A percentile compares a stretch with the other conserved stretches of the same genome.
Conservation (phyloP, 2,113 vertebrate genomes). For the Gymnorhina tibicen region DNA sequence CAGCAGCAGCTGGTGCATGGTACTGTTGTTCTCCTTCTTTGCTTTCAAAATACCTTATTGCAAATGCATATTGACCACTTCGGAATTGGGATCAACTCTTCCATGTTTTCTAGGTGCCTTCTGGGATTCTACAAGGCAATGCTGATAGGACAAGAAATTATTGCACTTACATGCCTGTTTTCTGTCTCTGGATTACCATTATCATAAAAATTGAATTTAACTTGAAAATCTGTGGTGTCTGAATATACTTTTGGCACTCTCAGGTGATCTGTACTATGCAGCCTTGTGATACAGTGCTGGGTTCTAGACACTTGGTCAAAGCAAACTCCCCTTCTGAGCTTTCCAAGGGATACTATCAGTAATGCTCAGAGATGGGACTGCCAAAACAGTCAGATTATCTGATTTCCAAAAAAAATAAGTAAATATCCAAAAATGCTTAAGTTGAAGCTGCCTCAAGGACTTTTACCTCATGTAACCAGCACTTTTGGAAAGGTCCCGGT, state of each 20-base stretch:
- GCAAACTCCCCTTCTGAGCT: neutral
- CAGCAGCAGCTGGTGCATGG: neutral
- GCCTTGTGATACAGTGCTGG: neutral
- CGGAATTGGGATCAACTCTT: neutral
- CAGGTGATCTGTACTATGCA: neutral
- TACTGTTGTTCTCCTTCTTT: neutral
- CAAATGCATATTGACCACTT: neutral
- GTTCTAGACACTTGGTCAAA: neutral
- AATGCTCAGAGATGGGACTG: neutral
- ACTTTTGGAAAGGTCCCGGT: neutral
- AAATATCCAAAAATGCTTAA: conserved; percentile 25
- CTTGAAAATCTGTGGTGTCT: neutral
- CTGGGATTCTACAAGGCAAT: neutral
- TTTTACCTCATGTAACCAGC: neutral
- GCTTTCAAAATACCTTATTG: neutral
- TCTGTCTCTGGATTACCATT: neutral
- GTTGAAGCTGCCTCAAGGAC: neutral
- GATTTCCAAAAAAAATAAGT: conserved; percentile 10
- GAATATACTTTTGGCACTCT: neutral
- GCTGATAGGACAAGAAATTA: neutral
- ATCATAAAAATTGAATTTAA: neutral
- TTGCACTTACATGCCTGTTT: neutral
- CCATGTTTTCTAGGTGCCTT: neutral
- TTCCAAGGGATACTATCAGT: neutral
- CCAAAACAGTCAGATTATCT: neutral